Conservation (phyloP, 2,888 invertebrate genomes). For the Aspidiotus destructor region DNA sequence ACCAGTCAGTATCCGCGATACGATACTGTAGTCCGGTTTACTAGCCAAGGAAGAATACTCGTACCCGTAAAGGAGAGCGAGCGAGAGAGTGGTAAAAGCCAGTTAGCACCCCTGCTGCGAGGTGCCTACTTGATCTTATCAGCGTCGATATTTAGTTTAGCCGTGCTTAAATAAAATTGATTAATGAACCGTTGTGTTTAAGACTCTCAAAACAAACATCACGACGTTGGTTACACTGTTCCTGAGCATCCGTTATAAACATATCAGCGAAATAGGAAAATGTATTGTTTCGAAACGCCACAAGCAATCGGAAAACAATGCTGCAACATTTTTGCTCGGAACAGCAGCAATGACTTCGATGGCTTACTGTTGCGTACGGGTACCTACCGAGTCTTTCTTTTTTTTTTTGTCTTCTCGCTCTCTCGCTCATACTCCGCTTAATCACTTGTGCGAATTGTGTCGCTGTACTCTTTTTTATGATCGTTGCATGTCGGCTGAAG, state of each 20-base stretch:
- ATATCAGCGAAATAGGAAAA: background rate
- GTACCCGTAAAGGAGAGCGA: background rate
- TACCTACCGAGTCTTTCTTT: background rate
- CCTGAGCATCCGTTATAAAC: background rate
- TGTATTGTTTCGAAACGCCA: background rate
- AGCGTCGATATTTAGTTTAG: slow-evolving; percentile 31
- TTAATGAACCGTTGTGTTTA: slow-evolving; percentile 27
- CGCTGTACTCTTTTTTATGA: too few species aligned
- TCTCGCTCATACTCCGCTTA: background rate
- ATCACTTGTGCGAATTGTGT: slow-evolving; percentile 3
- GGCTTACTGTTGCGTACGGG: too few species aligned
- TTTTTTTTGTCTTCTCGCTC: background rate
- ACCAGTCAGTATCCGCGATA: slow-evolving; percentile 19
- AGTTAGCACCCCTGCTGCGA: slow-evolving; percentile 31
- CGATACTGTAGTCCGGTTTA: background rate
- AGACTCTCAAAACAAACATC: slow-evolving; percentile 28
- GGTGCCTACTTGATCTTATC: slow-evolving; percentile 30
- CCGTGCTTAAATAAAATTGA: slow-evolving; percentile 29
- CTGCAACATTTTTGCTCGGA: too few species aligned
- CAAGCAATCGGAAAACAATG: too few species aligned
- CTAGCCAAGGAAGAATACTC: background rate
- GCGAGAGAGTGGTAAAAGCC: slow-evolving; percentile 29
- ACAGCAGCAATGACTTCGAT: too few species aligned
- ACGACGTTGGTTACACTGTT: slow-evolving; percentile 29
- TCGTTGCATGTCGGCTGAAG: too few species aligned